phyloP scores from a whole-genome alignment of 2,797 vertebrate species.

The Aphelocoma californica region DNA sequence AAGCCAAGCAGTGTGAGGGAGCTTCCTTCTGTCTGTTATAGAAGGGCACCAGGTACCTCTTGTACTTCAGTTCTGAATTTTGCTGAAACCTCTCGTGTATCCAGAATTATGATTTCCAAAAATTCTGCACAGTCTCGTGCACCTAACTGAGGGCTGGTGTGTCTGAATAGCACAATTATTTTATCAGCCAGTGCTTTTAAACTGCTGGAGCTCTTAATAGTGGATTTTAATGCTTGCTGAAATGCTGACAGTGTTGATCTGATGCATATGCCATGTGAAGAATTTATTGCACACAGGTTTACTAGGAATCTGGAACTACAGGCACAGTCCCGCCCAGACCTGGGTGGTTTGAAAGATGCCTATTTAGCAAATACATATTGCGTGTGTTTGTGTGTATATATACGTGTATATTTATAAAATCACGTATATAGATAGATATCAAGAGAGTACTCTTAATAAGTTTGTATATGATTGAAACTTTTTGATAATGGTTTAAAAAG shows the following conservation, averaged over 20 bases:
- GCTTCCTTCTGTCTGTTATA: neutral
- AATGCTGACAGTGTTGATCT: neutral
- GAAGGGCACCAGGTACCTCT: neutral
- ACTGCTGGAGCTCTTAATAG: neutral
- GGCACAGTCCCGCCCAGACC: neutral
- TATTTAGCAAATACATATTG: neutral
- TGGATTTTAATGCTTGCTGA: neutral
- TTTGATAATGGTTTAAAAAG: neutral
- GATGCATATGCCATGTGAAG: neutral
- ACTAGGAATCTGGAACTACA: neutral
- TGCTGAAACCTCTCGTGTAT: neutral
- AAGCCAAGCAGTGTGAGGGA: neutral
- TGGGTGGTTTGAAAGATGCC: neutral
- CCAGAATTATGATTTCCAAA: neutral
- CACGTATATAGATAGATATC: too few species aligned
- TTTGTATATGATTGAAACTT: neutral
- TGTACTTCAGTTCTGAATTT: neutral
- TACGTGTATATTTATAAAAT: too few species aligned
- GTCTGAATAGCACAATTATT: neutral
- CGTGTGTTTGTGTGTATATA: neutral
- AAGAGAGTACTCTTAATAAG: neutral
- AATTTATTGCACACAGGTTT: neutral
- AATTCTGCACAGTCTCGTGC: neutral
- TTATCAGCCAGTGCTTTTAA: neutral
- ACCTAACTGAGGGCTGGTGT: neutral